phyloP scores from a whole-genome alignment of 2,113 vertebrate species.

The Mionectes macconnelli region DNA sequence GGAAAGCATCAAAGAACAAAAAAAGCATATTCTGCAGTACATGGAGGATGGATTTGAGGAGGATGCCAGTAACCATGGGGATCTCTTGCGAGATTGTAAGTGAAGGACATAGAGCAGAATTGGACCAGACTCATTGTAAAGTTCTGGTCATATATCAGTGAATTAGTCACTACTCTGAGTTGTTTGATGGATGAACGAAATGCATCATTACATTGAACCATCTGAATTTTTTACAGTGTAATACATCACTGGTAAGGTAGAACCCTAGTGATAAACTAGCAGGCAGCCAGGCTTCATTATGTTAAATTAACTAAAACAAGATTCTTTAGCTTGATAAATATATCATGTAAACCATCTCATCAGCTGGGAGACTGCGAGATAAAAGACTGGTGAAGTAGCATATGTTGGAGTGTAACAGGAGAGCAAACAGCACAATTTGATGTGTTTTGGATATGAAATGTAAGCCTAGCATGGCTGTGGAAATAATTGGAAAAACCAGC shows the following conservation, averaged over 20 bases:
- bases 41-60: background rate
- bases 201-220: slow-evolving; percentile 19
- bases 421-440: background rate
- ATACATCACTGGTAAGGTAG: background rate
- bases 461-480: background rate
- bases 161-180: background rate
- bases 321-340: slow-evolving; percentile 22
- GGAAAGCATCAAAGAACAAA: background rate
- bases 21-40: background rate
- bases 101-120: background rate
- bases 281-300: slow-evolving; percentile 6
- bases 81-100: background rate
- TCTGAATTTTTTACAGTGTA: background rate
- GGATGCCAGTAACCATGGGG: background rate
- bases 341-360: background rate
- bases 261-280: slow-evolving; percentile 2
- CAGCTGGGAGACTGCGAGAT: background rate
- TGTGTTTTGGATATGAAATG: background rate
- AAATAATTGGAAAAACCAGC: background rate
- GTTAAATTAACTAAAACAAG: slow-evolving; percentile 26
- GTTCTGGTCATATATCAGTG: background rate
- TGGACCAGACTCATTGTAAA: background rate
- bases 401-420: background rate
- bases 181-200: background rate
- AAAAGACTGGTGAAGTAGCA: background rate